These are phyloP conservation scores for Phalacrocorax brasilianus DNA, from an alignment of 2,113 vertebrate species.

Conservation along the genomic window DNA sequence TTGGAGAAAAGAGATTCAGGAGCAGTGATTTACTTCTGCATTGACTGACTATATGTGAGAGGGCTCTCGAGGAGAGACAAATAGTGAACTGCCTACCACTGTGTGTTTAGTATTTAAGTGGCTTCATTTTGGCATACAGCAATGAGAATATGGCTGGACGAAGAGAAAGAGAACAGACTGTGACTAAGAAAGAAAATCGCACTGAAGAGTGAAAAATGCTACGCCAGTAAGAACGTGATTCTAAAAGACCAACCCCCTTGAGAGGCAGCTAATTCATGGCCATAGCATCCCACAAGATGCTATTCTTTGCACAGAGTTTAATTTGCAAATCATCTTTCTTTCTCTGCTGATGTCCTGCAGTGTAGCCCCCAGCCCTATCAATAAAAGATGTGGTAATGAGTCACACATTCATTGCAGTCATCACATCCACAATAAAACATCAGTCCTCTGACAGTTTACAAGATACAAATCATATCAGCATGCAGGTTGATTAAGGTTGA, in stretches of 20 bases:
- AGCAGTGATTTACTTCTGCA: background rate
- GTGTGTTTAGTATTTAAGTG: background rate
- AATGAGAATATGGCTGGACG: background rate
- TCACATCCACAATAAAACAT: background rate
- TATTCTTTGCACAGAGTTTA: conserved; percentile 20
- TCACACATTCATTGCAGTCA: conserved; percentile 21
- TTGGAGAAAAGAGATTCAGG: background rate
- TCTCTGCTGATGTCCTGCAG: conserved; percentile 23
- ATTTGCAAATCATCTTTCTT: conserved; percentile 46
- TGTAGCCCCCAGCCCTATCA: conserved; percentile 30
- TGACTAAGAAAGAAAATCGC: conserved; percentile 7
- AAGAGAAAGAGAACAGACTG: background rate
- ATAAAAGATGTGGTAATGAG: conserved; percentile 61
- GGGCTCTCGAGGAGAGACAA: background rate
- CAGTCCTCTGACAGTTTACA: background rate
- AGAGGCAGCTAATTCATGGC: background rate
- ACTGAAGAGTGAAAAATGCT: background rate
- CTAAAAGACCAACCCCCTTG: background rate
- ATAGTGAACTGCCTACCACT: background rate
- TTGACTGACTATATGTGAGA: background rate
- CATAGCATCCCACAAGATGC: background rate
- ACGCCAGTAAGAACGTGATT: background rate
- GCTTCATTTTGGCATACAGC: background rate
- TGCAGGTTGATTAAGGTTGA: background rate
- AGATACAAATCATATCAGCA: conserved; percentile 26